A percentile compares a stretch with the other conserved stretches of the same genome.
These are phyloP conservation scores for Rotaria socialis DNA, from an alignment of 2,888 invertebrate species.

Conservation along the genomic window DNA sequence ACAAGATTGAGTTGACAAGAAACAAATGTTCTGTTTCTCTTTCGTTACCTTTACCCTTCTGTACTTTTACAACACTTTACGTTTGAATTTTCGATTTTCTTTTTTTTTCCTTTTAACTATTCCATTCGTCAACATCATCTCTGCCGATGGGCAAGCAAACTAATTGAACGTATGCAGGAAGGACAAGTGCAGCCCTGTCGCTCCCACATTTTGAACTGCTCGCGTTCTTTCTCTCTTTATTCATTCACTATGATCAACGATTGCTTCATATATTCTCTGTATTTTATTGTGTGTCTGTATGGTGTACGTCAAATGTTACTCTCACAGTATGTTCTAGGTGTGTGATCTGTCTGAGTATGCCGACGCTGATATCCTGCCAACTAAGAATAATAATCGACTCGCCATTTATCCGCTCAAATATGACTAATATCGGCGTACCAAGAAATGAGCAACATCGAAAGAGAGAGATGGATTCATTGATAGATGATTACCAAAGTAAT, in stretches of 20 bases:
- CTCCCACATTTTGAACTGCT: neutral
- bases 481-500: neutral
- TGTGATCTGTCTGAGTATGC: neutral
- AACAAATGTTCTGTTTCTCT: neutral
- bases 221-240: neutral
- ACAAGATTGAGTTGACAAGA: neutral
- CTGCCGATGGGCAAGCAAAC: neutral
- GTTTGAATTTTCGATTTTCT: constrained; percentile 11
- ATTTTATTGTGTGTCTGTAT: neutral
- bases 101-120: neutral
- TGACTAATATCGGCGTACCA: neutral
- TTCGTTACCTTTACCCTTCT: neutral
- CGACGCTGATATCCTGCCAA: neutral
- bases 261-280: neutral
- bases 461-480: neutral
- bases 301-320: neutral
- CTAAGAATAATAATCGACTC: neutral
- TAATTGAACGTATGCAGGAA: neutral
- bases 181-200: neutral
- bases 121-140: neutral
- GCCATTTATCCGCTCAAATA: neutral
- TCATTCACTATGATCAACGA: neutral
- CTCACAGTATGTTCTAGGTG: neutral
- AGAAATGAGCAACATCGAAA: neutral
- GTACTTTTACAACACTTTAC: neutral